Base-by-base conservation (phyloP, 2,888 invertebrate species). In the Pseudococcus longispinus region DNA sequence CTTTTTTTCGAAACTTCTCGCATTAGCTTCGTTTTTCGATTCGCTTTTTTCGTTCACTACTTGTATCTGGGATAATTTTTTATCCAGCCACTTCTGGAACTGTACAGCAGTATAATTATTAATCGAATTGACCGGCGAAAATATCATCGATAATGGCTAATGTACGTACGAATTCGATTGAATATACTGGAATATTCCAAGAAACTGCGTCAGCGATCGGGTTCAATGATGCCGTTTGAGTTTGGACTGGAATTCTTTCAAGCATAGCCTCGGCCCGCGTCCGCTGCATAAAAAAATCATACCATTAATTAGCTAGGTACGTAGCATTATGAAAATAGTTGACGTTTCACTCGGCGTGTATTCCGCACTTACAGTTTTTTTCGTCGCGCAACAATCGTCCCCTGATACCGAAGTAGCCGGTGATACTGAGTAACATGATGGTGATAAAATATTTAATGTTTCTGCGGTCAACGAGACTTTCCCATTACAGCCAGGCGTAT, bases 241-340 rank as follows among this genome's bases (percentile, higher is more conserved):
- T 88, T 88, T 89, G 89, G 44, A 89, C 90, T 88, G 92, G 92
- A 91, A 94, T 94, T 91, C 94, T 93, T 92, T 95, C 94, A 91
- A 95, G 94, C 94, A 95, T 95, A 91, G 95, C 95, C 94, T 95
- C 95, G 91, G 94, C 94, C 91, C 95, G 94, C 90, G 93, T 92
- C 92, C 91, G 92, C 92, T 92, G 89, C 20, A n/a, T 18, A 42
- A 85, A 60, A 55, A 29, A 77, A 85, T n/a, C 29, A 70, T n/a
- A 37, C 18, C 44, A 84, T 84, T 65, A 60, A 60, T 42, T 60
- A 37, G 37, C 8, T 37, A n/a, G n/a, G 37, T 29, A 60, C 32
- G 0, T 44, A 32, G 4, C 29, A 74, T 15, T 18, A 18, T 32
- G 26, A 74, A 32, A 26, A 77, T 77, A 0, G 44, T 37, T 9